A percentile compares a stretch with the other conserved stretches of the same genome.
phyloP scores from a whole-genome alignment of 1,140 invertebrate species.

The Anastatus disparis region DNA sequence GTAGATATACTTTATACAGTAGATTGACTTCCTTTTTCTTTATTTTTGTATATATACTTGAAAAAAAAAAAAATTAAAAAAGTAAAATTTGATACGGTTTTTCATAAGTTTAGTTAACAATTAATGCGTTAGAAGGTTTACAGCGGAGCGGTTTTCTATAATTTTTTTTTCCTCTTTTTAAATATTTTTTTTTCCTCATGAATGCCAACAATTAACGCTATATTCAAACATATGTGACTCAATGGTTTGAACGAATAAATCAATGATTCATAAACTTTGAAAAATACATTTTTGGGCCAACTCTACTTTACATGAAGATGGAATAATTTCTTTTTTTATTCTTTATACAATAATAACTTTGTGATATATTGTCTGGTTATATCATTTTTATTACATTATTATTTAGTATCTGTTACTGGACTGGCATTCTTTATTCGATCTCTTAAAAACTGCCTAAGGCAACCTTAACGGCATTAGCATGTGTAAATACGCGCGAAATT shows the following conservation, averaged over 20 bases:
- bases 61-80: no score
- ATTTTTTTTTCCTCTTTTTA: neutral
- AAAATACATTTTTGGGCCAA: constrained; percentile 47
- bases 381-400: constrained; percentile 12
- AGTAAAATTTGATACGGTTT: neutral
- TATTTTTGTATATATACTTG: constrained; percentile 3
- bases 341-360: constrained; percentile 45
- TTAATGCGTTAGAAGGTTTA: neutral
- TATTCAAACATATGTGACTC: neutral
- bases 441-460: constrained; percentile 54
- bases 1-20: constrained; percentile 39
- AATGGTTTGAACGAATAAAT: constrained; percentile 9
- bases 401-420: constrained; percentile 45
- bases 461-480: constrained; percentile 42
- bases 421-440: constrained; percentile 50
- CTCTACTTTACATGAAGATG: constrained; percentile 35
- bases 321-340: constrained; percentile 32
- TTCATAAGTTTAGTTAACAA: neutral
- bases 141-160: neutral
- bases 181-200: neutral
- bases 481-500: constrained; percentile 40
- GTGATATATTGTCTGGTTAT: constrained; percentile 45
- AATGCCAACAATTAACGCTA: constrained; percentile 8
- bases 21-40: constrained; percentile 23
- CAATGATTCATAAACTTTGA: constrained; percentile 30